Base-by-base conservation (phyloP, 2,888 invertebrate species). In the Drosophila borborema region DNA sequence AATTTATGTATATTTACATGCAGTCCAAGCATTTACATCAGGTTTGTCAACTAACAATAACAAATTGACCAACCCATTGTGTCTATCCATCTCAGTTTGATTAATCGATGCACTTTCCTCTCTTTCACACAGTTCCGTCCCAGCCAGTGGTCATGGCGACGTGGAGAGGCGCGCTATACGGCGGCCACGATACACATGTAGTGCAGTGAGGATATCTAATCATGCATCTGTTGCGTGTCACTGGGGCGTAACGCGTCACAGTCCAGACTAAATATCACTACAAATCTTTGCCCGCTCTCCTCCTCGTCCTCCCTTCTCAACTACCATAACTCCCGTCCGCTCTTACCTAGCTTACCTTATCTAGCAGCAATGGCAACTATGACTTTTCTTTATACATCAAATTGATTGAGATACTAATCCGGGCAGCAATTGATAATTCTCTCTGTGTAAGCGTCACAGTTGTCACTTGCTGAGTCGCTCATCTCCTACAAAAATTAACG, bases 181-280 rank as follows among this genome's bases (percentile, higher is more conserved):
- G 98, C 98, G 43, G 98, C 98, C 63, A 98, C 98, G 73, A 98
- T 98, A 93, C 98, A 98, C 94, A 98, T 98, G 98, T 98, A 94
- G 43, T 45, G 59, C 34, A 65, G 36, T 45, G 53, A 45, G 40
- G 62, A 51, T 54, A 59, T 41, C 58, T 60, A 68, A 45, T 20
- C 53, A 53, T 48, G 71, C 49, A 48, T 41, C 63, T 76, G 72
- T 69, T 62, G 59, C 68, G 74, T 56, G 66, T 65, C 59, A 56
- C 56, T 45, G 36, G 58, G 40, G 53, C n/a, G 41, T 61, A 64
- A 54, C 48, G 56, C 20, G 64, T 53, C 49, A n/a, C 43, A 34
- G 40, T 18, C 43, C 58, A 45, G 62, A 56, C 62, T 16, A 28
- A 61, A 58, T 71, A 64, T 46, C 54, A 40, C 10, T 40, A 40